phyloP scores from a whole-genome alignment of 2,797 vertebrate genomes.

The Pangasius mekongensis region DNA sequence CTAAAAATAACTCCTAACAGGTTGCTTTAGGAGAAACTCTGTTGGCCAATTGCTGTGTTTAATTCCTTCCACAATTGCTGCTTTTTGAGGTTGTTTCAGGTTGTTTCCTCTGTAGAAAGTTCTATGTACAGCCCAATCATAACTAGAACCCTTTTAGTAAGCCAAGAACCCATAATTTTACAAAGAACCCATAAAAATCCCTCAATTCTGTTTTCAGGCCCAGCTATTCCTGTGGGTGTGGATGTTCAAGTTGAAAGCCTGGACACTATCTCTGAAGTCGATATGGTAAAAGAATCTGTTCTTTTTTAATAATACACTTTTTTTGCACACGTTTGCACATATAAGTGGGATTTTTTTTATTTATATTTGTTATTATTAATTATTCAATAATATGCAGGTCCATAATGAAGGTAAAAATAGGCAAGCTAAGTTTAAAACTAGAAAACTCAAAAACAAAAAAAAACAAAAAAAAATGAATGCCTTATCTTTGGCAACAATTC shows the following conservation, averaged over 20 bases:
- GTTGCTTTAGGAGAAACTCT: background rate
- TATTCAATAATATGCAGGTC: background rate
- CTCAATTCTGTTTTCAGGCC: constrained; percentile 70
- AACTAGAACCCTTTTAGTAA: background rate
- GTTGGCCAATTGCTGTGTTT: background rate
- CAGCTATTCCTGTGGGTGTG: constrained; percentile 90
- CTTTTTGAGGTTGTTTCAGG: background rate
- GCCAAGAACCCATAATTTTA: background rate
- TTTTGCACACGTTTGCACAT: background rate
- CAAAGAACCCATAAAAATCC: background rate
- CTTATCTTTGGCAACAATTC: background rate
- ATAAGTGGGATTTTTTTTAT: background rate
- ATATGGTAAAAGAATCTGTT: constrained; percentile 80
- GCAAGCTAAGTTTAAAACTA: background rate
- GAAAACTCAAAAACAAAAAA: too few species aligned
- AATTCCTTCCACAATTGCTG: too few species aligned
- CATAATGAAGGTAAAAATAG: background rate
- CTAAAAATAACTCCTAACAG: background rate
- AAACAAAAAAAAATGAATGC: background rate
- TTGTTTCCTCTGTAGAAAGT: background rate
- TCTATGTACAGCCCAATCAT: background rate
- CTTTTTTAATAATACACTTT: background rate
- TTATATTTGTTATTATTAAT: background rate
- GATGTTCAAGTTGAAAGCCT: constrained; percentile 94
- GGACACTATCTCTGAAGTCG: constrained; percentile 94